Conservation (phyloP, 2,113 vertebrate genomes). For the Dromas ardeola region DNA sequence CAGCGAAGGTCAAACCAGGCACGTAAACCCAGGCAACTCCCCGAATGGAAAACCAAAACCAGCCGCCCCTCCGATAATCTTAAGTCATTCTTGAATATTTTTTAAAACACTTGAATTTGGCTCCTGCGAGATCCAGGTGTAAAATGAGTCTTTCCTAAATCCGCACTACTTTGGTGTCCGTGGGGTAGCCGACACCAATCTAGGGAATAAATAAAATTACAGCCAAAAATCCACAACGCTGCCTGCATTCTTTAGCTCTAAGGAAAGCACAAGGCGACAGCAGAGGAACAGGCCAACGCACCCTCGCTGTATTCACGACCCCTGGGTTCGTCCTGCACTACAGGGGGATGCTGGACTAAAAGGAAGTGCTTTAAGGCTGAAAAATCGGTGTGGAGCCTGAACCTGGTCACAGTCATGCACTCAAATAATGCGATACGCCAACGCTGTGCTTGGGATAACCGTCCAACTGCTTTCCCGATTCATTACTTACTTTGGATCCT, state of each 20-base stretch:
- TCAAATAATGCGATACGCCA: conserved; percentile 18
- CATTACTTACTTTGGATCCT: conserved; percentile 35
- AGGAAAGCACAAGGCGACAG: rapidly evolving
- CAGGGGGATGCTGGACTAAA: not conserved
- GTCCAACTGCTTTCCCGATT: not conserved
- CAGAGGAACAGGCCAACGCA: not conserved
- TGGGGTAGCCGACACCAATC: not conserved
- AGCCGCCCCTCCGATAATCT: rapidly evolving
- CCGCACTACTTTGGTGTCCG: not conserved
- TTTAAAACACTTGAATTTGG: not conserved
- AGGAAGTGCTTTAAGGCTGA: not conserved
- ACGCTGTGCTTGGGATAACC: not conserved
- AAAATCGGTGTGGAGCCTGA: not conserved
- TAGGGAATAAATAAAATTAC: not conserved
- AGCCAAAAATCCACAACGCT: not conserved
- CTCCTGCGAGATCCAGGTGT: not conserved
- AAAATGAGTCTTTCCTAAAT: not conserved
- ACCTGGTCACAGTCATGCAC: conserved; percentile 39
- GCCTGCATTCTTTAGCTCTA: rapidly evolving
- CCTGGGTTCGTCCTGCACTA: not conserved
- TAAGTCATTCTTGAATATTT: not conserved
- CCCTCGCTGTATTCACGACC: not conserved
- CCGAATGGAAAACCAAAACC: not conserved
- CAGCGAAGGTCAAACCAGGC: not conserved
- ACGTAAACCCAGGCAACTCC: not conserved